Evolutionary conservation across 2,888 invertebrate species (phyloP).

Genomic region (Sycophila texana): DNA sequence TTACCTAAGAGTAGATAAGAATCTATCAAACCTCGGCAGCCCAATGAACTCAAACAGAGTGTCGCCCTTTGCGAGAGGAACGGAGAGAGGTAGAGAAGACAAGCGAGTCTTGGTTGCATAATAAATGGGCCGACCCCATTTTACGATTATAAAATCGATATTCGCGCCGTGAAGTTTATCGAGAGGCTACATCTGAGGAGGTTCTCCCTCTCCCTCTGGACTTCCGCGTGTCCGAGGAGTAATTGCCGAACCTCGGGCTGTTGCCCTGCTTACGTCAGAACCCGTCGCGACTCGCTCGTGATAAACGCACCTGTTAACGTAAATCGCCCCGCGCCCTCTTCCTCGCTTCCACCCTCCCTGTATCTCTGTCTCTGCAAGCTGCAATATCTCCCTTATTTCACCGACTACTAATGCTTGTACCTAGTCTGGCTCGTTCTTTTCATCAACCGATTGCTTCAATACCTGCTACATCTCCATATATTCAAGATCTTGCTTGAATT

Average conservation of each 20-base stretch:
- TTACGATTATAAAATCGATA: conserved; percentile 73
- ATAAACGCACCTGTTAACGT: conserved; percentile 50
- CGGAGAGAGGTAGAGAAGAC: conserved; percentile 16
- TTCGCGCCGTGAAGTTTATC: conserved; percentile 65
- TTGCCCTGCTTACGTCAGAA: conserved; percentile 48
- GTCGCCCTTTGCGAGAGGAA: neutral
- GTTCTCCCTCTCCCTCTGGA: conserved; percentile 10
- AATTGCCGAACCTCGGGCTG: conserved; percentile 13
- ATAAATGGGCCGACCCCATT: conserved; percentile 53
- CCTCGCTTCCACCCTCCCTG: neutral
- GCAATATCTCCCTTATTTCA: too few species aligned
- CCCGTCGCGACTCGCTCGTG: conserved; percentile 2
- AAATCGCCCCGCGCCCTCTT: conserved; percentile 9
- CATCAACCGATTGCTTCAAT: too few species aligned
- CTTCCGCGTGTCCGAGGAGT: conserved; percentile 37
- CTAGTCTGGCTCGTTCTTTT: too few species aligned
- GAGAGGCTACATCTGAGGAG: conserved; percentile 63
- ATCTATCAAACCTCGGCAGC: neutral
- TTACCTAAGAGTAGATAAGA: too few species aligned
- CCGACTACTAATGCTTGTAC: too few species aligned
- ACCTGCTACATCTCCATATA: too few species aligned
- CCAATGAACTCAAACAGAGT: conserved; percentile 29
- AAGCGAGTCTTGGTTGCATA: conserved; percentile 34
- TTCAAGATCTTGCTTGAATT: too few species aligned
- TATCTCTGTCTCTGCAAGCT: neutral